A percentile compares a stretch with the other conserved stretches of the same genome.
These are phyloP conservation scores for Novumbra hubbsi DNA, from an alignment of 2,797 vertebrate species.

Conservation along the genomic window DNA sequence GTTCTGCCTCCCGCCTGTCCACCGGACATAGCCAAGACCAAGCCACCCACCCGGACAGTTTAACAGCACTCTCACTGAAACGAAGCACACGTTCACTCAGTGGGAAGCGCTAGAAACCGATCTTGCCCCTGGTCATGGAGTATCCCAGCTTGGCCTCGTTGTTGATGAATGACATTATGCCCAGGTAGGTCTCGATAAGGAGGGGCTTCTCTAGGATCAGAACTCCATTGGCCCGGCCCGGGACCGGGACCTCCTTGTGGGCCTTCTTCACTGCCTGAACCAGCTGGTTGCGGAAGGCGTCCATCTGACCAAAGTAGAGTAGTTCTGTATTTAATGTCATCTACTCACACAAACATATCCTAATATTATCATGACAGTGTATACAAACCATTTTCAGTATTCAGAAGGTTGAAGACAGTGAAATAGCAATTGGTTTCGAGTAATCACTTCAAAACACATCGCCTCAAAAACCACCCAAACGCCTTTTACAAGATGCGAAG, in stretches of 20 bases:
- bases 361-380: neutral
- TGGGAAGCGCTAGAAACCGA: conserved; percentile 82
- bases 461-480: no score
- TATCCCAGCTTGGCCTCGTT: conserved; percentile 96
- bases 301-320: conserved; percentile 71
- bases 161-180: conserved; percentile 97
- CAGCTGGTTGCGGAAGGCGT: conserved; percentile 87
- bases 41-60: neutral
- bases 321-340: neutral
- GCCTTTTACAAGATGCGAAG: no score
- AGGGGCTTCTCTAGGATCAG: conserved; percentile 90
- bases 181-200: conserved; percentile 95
- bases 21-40: neutral
- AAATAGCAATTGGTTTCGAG: no score
- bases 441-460: no score
- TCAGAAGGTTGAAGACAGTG: no score
- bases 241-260: conserved; percentile 82
- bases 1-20: neutral
- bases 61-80: neutral
- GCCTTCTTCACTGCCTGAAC: conserved; percentile 93
- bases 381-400: no score
- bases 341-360: no score
- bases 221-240: conserved; percentile 77
- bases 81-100: neutral
- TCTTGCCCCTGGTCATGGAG: conserved; percentile 94